Conservation (phyloP, 2,888 invertebrate species). For the Machimus rusticus region DNA sequence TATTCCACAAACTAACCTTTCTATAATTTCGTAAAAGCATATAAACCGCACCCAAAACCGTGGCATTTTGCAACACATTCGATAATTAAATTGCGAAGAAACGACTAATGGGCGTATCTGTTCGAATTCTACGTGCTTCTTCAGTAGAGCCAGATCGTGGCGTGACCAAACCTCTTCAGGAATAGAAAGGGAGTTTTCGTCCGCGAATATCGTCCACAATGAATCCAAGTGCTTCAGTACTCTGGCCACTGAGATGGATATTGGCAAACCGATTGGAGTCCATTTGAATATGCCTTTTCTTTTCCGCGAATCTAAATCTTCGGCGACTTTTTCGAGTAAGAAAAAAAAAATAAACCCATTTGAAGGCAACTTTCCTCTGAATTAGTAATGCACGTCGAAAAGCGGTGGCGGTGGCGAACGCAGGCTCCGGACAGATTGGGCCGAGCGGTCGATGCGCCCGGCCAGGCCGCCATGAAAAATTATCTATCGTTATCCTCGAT, state of each 20-base stretch:
- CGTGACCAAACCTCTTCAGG: not conserved
- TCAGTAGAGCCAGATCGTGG: not conserved
- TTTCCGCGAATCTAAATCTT: not conserved
- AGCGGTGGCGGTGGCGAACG: not conserved
- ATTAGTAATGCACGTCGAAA: not conserved
- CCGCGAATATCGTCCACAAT: not conserved
- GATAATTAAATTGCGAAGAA: not conserved
- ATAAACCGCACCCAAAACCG: not conserved
- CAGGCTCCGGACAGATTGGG: not conserved
- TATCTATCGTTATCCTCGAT: conserved; percentile 46
- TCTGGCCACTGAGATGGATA: not conserved
- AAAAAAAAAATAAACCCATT: not conserved
- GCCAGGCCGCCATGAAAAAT: conserved; percentile 37
- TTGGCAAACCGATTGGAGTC: not conserved
- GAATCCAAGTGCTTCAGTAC: not conserved
- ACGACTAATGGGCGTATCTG: not conserved
- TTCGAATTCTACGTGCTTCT: conserved; percentile 2
- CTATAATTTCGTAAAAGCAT: not conserved
- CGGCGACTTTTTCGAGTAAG: not conserved
- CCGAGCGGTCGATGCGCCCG: not conserved
- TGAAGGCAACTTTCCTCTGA: not conserved
- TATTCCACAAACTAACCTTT: not conserved
- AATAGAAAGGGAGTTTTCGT: not conserved
- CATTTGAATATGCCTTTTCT: not conserved
- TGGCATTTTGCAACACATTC: not conserved